Percentiles rank a stretch among this genome's conserved stretches.
Evolutionary conservation across 2,113 vertebrate species (phyloP).

Genomic region (Channa maculata): DNA sequence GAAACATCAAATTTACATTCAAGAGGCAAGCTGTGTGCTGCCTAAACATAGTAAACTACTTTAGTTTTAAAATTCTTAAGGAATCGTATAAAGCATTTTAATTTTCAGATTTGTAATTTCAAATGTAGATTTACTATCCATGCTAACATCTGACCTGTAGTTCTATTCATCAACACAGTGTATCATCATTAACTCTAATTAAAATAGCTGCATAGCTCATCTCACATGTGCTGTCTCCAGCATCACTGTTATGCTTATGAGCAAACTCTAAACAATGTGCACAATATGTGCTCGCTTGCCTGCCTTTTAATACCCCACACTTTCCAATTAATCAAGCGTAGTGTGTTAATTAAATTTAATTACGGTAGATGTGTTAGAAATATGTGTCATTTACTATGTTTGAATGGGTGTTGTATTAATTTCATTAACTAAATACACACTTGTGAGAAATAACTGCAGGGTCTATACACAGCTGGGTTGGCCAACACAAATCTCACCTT

Average conservation of each 20-base stretch:
- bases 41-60: too few species aligned
- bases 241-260: background rate
- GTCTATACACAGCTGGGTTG: constrained; percentile 33
- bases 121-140: background rate
- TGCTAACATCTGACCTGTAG: background rate
- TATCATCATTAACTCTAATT: background rate
- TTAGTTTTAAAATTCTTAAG: too few species aligned
- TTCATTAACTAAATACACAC: constrained; percentile 36
- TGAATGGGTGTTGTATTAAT: constrained; percentile 43
- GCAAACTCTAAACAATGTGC: constrained; percentile 2
- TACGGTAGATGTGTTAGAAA: constrained; percentile 30
- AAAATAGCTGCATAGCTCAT: constrained; percentile 5
- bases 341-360: constrained; percentile 49
- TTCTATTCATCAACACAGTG: too few species aligned
- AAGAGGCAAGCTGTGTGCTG: too few species aligned
- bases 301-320: constrained; percentile 26
- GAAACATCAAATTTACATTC: too few species aligned
- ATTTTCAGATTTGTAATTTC: too few species aligned
- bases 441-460: constrained; percentile 14
- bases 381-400: constrained; percentile 24
- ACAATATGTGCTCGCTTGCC: constrained; percentile 18
- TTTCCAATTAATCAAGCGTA: constrained; percentile 46
- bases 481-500: constrained; percentile 22
- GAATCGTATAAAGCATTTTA: too few species aligned
- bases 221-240: background rate